These are phyloP conservation scores for Ooceraea biroi DNA, from an alignment of 1,140 invertebrate genomes.

Conservation along the genomic window DNA sequence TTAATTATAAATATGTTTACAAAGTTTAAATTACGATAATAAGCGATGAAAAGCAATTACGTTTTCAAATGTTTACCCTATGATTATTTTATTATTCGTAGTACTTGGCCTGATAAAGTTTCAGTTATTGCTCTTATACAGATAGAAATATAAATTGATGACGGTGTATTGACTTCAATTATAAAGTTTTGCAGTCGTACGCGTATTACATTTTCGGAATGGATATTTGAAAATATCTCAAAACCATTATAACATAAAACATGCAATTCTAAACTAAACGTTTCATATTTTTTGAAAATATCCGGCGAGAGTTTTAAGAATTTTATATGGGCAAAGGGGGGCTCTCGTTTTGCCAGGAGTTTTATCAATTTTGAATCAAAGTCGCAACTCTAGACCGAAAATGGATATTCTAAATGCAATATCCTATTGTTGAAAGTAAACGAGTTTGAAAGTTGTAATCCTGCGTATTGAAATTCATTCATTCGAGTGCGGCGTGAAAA, in stretches of 20 bases:
- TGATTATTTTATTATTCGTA: neutral
- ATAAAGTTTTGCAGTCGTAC: conserved; percentile 3
- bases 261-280: neutral
- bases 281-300: conserved; percentile 3
- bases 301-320: neutral
- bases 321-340: neutral
- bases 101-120: neutral
- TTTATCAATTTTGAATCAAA: conserved; percentile 68
- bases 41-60: neutral
- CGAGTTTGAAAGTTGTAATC: conserved; percentile 56
- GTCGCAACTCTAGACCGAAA: neutral
- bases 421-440: conserved; percentile 43
- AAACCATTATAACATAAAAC: conserved; percentile 7
- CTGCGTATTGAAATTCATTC: conserved; percentile 65
- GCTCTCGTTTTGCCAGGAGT: neutral
- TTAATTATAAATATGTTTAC: neutral
- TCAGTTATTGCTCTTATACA: neutral
- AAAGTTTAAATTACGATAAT: neutral
- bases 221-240: neutral
- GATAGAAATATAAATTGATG: neutral
- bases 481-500: conserved; percentile 24
- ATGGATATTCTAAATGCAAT: conserved; percentile 46
- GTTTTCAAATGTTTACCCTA: neutral
- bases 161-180: neutral
- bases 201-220: conserved; percentile 1